Evolutionary conservation across 2,113 vertebrate genomes (phyloP), one percentile per base, ranked within the genome.

Genomic region (Aix galericulata): DNA sequence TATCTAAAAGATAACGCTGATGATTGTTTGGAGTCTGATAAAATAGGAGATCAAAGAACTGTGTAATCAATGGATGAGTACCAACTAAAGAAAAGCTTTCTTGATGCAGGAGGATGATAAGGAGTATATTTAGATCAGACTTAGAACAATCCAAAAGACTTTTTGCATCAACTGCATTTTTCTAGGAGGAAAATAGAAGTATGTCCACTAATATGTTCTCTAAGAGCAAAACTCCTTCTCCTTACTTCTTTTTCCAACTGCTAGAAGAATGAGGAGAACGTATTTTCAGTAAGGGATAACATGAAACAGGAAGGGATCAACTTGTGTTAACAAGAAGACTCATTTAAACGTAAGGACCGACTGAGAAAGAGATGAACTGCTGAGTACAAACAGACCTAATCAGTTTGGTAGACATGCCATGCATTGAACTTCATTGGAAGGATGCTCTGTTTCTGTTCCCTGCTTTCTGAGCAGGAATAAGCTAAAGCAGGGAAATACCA

Each of bases 291-390:
- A 21, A 66, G 63, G 11, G 22, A 13, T n/a, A 76, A 77, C 5
- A 48, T 0, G 0, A 82, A 59, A 72, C 21, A 72, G 56, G 55
- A n/a, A 63, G 16, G 5, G 25, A 67, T 3, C 20, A 59, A 3
- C 12, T 53, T 63, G 22, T 8, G 4, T 5, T 5, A 86, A 44
- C 15, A 67, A 32, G 46, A 62, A 10, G n/a, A 83, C 22, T 2
- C 12, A 11, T 42, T 90, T 20, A 44, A 63, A 67, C 3, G 67
- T 15, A n/a, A 34, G 13, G 7, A 66, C 17, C 32, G 62, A 13
- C 7, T 12, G 9, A 88, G 53, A 17, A 9, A 52, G 15, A 84
- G 93, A 48, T 13, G 0, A 89, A 66, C 29, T 66, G 26, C 17
- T 58, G 55, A 38, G 2, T n/a, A 13, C 14, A 83, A 32, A 29